phyloP scores from a whole-genome alignment of 2,113 vertebrate species.

The Cololabis saira region DNA sequence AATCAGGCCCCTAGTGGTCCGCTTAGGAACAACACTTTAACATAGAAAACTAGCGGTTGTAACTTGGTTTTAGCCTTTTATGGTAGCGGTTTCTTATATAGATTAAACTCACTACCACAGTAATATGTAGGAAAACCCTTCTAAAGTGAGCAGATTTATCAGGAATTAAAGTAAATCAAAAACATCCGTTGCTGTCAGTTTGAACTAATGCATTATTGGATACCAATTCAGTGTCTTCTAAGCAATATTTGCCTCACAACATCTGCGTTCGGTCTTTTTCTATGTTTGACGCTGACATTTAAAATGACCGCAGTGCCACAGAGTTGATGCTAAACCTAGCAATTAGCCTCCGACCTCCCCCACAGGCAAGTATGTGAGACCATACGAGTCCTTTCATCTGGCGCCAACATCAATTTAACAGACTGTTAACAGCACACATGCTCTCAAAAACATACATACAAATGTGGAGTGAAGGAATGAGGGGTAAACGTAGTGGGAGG shows the following conservation, averaged over 20 bases:
- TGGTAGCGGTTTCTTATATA: too few species aligned
- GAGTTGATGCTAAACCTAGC: conserved; percentile 47
- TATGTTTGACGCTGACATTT: conserved; percentile 29
- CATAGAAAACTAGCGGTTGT: too few species aligned
- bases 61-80: too few species aligned
- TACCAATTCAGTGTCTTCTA: conserved; percentile 44
- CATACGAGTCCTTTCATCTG: conserved; percentile 57
- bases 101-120: too few species aligned
- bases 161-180: conserved; percentile 7
- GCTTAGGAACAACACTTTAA: too few species aligned
- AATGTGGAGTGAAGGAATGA: conserved; percentile 16
- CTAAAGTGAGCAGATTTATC: background rate
- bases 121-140: too few species aligned
- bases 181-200: conserved; percentile 14
- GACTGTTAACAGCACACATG: conserved; percentile 38
- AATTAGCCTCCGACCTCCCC: conserved; percentile 43
- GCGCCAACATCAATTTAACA: conserved; percentile 60
- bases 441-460: conserved; percentile 18
- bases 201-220: conserved; percentile 20
- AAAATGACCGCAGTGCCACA: conserved; percentile 36
- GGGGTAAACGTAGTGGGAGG: background rate
- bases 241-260: conserved; percentile 35
- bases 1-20: too few species aligned
- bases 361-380: conserved; percentile 41
- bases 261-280: conserved; percentile 46